A percentile compares a stretch with the other conserved stretches of the same genome.
Conservation (phyloP, 2,888 invertebrate species). For the Bhutanitis thaidina region DNA sequence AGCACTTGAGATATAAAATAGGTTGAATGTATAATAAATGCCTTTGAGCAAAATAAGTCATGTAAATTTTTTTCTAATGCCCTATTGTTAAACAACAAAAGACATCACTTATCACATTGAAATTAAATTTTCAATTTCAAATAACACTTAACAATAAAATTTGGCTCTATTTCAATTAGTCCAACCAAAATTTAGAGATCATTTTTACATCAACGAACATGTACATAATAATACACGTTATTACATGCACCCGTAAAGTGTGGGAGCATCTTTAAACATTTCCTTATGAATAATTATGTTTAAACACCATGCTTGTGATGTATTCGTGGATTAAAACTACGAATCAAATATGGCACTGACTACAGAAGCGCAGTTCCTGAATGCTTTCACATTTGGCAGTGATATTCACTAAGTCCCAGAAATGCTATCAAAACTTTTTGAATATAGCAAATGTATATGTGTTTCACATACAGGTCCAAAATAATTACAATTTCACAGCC, state of each 20-base stretch:
- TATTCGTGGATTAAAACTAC: not conserved
- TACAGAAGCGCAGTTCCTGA: not conserved
- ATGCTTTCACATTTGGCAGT: slow-evolving; percentile 4
- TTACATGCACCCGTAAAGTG: not conserved
- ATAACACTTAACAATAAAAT: not conserved
- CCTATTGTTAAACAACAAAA: not conserved
- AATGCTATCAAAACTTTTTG: not conserved
- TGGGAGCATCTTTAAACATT: not conserved
- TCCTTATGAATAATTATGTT: slow-evolving; percentile 1
- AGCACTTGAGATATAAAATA: not conserved
- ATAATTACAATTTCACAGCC: slow-evolving; percentile 45
- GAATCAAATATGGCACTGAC: slow-evolving; percentile 17
- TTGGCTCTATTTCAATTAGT: not conserved
- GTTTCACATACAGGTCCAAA: not conserved
- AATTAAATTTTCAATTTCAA: not conserved
- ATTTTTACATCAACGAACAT: not conserved
- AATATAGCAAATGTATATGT: not conserved
- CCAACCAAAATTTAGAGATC: slow-evolving; percentile 2
- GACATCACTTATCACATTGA: slow-evolving; percentile 3
- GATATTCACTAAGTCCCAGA: not conserved
- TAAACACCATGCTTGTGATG: slow-evolving; percentile 18
- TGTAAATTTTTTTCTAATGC: not conserved
- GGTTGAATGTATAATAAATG: slow-evolving; percentile 20
- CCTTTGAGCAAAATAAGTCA: slow-evolving; percentile 34
- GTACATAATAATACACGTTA: not conserved